phyloP scores from a whole-genome alignment of 2,113 vertebrate genomes.

The Dasyprocta punctata region DNA sequence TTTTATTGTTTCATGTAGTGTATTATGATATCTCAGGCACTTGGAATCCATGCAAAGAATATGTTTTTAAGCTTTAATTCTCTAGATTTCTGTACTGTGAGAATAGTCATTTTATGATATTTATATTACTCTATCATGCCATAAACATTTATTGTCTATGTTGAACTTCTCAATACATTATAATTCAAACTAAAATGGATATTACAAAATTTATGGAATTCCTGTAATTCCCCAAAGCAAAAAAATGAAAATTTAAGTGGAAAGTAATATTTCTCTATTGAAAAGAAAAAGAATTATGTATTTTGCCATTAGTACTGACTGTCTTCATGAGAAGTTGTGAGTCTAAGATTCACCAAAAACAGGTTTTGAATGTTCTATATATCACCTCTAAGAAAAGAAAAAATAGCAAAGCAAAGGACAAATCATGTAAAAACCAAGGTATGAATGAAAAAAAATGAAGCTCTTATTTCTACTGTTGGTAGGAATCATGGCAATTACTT shows the following conservation, averaged over 20 bases:
- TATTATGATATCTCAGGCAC: background rate
- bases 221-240: background rate
- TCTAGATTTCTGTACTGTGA: background rate
- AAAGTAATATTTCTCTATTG: background rate
- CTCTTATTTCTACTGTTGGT: accelerated
- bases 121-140: background rate
- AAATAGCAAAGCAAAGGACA: background rate
- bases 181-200: background rate
- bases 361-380: background rate
- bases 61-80: background rate
- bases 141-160: background rate
- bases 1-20: background rate
- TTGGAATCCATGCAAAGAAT: background rate
- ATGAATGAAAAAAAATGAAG: background rate
- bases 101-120: background rate
- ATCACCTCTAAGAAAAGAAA: background rate
- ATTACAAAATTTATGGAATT: background rate
- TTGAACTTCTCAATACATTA: background rate
- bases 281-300: background rate
- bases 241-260: background rate
- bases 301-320: background rate
- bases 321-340: background rate
- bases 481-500: background rate
- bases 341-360: background rate
- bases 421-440: background rate